Percentiles rank a stretch among this genome's conserved stretches.
These are phyloP conservation scores for fruit fly (Drosophila melanogaster) DNA, from an alignment of 1,140 invertebrate species.

Conservation along the genomic window Release_6_plus_ISO1_MT NT_033777.3:27496001-27496500, in stretches of 20 bases:
- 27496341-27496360: slow-evolving; percentile 25
- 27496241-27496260: slow-evolving; percentile 8
- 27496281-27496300: slow-evolving; percentile 52
- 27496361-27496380: neutral
- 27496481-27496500: slow-evolving; percentile 31
- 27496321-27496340: slow-evolving; percentile 35
- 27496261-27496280: slow-evolving; percentile 46
- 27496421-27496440: slow-evolving; percentile 18
- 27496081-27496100: slow-evolving; percentile 1
- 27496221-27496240: slow-evolving; percentile 9
- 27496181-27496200: slow-evolving; percentile 51
- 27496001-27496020: slow-evolving; percentile 82
- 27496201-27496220: slow-evolving; percentile 38
- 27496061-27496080: slow-evolving; percentile 41
- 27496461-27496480: slow-evolving; percentile 26
- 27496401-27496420: slow-evolving; percentile 40
- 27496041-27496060: slow-evolving; percentile 75
- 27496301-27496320: slow-evolving; percentile 43
- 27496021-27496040: slow-evolving; percentile 78
- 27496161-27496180: slow-evolving; percentile 56
- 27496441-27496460: slow-evolving; percentile 9
- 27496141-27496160: slow-evolving; percentile 60
- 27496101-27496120: slow-evolving; percentile 7
- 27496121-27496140: slow-evolving; percentile 56
- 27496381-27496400: slow-evolving; percentile 30